Evolutionary conservation across 2,113 vertebrate genomes (phyloP).

Genomic region (Trochalopteron elliotii): DNA sequence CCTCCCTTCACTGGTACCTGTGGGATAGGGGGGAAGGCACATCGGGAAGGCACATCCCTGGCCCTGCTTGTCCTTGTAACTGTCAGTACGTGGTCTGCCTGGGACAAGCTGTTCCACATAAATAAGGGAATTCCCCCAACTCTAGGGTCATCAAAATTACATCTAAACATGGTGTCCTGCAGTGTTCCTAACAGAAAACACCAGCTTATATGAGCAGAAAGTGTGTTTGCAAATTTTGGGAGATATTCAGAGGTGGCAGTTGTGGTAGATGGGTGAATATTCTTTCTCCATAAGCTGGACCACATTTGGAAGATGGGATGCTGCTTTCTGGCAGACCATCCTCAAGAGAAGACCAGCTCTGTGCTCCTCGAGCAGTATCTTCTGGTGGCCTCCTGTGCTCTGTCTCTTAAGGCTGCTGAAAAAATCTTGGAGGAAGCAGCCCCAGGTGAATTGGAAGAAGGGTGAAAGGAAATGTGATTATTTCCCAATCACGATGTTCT

Average conservation of each 20-base stretch:
- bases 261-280: background rate
- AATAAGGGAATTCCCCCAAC: background rate
- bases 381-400: background rate
- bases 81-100: accelerated
- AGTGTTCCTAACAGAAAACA: background rate
- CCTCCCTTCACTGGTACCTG: background rate
- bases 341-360: background rate
- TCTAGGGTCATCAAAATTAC: background rate
- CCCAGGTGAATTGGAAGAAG: conserved; percentile 19
- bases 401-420: background rate
- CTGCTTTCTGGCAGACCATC: background rate
- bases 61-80: background rate
- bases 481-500: background rate
- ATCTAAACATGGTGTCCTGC: background rate
- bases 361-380: background rate
- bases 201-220: background rate
- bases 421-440: background rate
- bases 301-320: background rate
- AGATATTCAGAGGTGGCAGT: background rate
- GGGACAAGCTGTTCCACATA: background rate
- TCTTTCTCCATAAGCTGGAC: background rate
- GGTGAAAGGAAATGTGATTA: background rate
- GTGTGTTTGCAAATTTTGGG: background rate
- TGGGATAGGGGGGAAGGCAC: background rate
- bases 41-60: background rate